Base-by-base conservation (phyloP, 2,113 vertebrate species). In the Pseudopodoces humilis region DNA sequence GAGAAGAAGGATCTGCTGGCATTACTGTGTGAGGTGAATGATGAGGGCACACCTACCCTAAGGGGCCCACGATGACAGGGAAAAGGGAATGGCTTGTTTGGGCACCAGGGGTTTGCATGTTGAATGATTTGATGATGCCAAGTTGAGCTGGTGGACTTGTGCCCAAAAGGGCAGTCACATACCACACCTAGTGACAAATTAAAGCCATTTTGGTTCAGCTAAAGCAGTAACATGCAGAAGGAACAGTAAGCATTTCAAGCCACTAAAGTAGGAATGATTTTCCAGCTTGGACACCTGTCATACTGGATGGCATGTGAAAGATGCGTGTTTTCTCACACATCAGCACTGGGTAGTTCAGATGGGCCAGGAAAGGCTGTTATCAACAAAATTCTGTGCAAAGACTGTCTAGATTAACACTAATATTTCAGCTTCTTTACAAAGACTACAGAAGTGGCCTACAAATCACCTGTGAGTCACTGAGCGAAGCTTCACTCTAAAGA, bases 31-130 rank as follows among this genome's bases (percentile, higher is more conserved):
- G 4, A 11, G 4, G 15, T 50, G 44, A 83, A 41, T 11, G 63
- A 46, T 70, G 33, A 76, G 22, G 49, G 31, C 37, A 74, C 37
- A 25, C 6, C 27, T 25, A 39, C 59, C 27, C 43, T 19, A 72
- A 2, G 2, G 83, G 41, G 13, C 14, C 12, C n/a, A 46, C 0
- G 0, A 37, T 21, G 7, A 83, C 33, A 83, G 2, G 23, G 30
- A 41, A 58, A 83, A 77, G 43, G n/a, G 23, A 72, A 76, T 18
- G 25, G 43, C 18, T 86, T 83, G 13, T 77, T 90, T 74, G 64
- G 69, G 47, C 67, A 75, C 37, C 5, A 2, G 15, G 7, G 9
- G 8, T 17, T 80, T 53, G 25, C 20, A 6, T 5, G 15, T 6
- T 50, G 47, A 70, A 35, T 37, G 49, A 56, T 46, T 37, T 74